Conservation (phyloP, 1,140 invertebrate genomes). For the Drosophila leontia region DNA sequence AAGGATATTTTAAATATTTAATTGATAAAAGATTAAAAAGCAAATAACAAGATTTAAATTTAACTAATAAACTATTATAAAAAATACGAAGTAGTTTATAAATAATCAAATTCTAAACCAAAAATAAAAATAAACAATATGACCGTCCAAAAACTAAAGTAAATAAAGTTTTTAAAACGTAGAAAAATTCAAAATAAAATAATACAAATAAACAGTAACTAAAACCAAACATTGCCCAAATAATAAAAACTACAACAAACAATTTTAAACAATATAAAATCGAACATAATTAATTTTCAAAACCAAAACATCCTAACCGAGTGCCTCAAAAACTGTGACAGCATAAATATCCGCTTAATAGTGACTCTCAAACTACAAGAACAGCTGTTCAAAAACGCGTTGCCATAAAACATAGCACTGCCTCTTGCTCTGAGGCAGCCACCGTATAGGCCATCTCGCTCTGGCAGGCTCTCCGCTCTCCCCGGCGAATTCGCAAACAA, state of each 20-base stretch:
- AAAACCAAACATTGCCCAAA: neutral
- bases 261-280: neutral
- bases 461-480: constrained; percentile 34
- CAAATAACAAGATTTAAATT: neutral
- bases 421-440: constrained; percentile 24
- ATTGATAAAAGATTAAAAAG: neutral
- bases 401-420: constrained; percentile 64
- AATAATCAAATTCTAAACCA: no score
- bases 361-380: constrained; percentile 14
- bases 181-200: neutral
- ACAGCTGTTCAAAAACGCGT: constrained; percentile 38
- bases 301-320: constrained; percentile 10
- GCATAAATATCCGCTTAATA: neutral
- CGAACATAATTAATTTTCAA: neutral
- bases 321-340: constrained; percentile 37
- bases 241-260: neutral
- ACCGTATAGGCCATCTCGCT: constrained; percentile 16
- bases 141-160: accelerated
- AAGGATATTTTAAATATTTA: neutral
- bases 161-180: neutral
- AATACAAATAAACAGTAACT: neutral
- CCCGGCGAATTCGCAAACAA: constrained; percentile 72
- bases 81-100: neutral
- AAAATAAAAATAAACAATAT: neutral
- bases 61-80: neutral